Conservation (phyloP, 2,797 vertebrate genomes). For the Atherinosoma microstoma region DNA sequence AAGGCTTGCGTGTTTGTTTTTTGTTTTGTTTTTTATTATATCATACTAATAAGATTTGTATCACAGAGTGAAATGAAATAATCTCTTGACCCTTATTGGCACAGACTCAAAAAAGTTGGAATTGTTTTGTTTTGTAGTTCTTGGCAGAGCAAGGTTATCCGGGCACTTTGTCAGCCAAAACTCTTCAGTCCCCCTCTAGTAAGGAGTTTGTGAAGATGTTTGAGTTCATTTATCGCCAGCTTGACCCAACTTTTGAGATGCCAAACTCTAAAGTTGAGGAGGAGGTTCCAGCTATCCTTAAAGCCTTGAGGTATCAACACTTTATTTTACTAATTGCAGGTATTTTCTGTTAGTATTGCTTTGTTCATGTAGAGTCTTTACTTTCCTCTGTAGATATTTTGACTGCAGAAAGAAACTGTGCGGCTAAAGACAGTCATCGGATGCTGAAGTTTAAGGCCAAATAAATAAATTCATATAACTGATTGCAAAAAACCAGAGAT, state of each 20-base stretch:
- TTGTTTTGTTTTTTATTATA: not conserved
- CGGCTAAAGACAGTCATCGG: not conserved
- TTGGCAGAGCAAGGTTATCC: constrained; percentile 88
- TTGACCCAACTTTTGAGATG: constrained; percentile 91
- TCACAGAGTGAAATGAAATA: not conserved
- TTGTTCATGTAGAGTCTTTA: not conserved
- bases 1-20: not conserved
- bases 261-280: constrained; percentile 94
- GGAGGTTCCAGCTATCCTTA: constrained; percentile 92
- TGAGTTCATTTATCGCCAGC: constrained; percentile 90
- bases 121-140: constrained; percentile 80
- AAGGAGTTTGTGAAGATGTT: constrained; percentile 98
- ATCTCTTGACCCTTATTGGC: not conserved
- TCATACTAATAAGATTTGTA: not conserved
- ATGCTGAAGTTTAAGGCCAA: not conserved
- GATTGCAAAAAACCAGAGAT: not conserved
- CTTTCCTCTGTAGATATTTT: not conserved
- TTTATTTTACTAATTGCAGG: not conserved
- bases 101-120: not conserved
- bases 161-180: constrained; percentile 88
- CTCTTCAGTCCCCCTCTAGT: constrained; percentile 92
- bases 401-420: not conserved
- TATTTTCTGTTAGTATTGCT: not conserved
- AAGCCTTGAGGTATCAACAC: constrained; percentile 87
- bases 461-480: not conserved